Evolutionary conservation across 2,113 vertebrate species (phyloP).

Genomic region (Capricornis sumatraensis): DNA sequence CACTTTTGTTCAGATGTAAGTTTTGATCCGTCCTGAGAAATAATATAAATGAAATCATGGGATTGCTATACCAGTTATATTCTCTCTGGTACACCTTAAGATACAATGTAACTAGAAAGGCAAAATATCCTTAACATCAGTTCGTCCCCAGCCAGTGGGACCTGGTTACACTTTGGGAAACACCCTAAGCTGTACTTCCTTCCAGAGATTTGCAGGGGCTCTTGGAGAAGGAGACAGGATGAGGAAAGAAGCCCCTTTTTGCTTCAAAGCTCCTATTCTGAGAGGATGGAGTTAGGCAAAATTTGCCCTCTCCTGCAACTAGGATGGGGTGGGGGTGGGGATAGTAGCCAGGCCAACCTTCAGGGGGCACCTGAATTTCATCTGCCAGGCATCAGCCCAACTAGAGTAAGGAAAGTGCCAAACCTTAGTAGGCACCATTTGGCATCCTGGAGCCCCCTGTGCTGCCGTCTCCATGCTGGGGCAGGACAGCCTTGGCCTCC

Average conservation of each 20-base stretch:
- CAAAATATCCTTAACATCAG: not conserved
- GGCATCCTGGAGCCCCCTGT: not conserved
- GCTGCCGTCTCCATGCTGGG: not conserved
- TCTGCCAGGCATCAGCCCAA: not conserved
- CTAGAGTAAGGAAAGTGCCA: not conserved
- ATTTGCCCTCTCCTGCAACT: not conserved
- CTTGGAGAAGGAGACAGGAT: not conserved
- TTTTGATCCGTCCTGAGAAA: not conserved
- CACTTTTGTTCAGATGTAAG: not conserved
- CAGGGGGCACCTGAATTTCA: slow-evolving; percentile 57
- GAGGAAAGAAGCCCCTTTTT: not conserved
- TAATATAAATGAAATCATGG: not conserved
- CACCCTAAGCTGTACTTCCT: not conserved
- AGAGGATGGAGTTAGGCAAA: not conserved
- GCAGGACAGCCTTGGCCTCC: not conserved
- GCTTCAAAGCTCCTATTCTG: not conserved
- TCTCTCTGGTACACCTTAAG: not conserved
- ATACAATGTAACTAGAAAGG: not conserved
- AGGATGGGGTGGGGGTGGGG: not conserved
- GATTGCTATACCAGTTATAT: not conserved
- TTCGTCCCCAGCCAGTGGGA: not conserved
- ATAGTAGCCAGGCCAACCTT: slow-evolving; percentile 47
- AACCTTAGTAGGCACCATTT: not conserved
- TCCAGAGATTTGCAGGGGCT: not conserved
- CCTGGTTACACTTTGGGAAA: not conserved